A percentile compares a stretch with the other conserved stretches of the same genome.
Evolutionary conservation across 2,113 vertebrate genomes (phyloP).

Genomic region (Otus sunia): DNA sequence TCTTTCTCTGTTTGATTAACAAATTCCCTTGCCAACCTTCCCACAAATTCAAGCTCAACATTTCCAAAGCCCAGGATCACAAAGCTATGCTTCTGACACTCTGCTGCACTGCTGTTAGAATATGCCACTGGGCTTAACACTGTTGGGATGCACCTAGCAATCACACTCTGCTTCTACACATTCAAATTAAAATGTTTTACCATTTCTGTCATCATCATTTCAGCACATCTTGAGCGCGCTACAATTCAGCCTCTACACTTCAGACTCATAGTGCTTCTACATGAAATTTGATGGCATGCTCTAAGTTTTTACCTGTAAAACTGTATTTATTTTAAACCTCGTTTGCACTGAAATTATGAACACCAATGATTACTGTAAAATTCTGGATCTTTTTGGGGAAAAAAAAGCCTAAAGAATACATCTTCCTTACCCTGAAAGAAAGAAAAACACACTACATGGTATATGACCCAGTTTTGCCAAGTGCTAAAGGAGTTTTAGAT

Average conservation of each 20-base stretch:
- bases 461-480: not conserved
- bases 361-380: not conserved
- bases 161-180: not conserved
- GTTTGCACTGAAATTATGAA: not conserved
- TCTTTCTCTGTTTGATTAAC: not conserved
- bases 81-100: not conserved
- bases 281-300: not conserved
- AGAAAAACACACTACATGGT: not conserved
- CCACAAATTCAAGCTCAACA: not conserved
- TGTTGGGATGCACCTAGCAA: not conserved
- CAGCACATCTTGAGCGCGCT: not conserved
- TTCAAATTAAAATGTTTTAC: not conserved
- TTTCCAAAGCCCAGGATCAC: not conserved
- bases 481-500: not conserved
- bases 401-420: not conserved
- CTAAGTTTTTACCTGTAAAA: not conserved
- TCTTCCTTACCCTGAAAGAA: not conserved
- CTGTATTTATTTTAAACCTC: not conserved
- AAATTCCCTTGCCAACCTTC: not conserved
- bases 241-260: not conserved
- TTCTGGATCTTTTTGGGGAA: not conserved
- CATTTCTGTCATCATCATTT: not conserved
- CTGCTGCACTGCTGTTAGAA: not conserved
- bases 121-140: not conserved
- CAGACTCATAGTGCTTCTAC: not conserved